Evolutionary conservation across 2,113 vertebrate species (phyloP).

Genomic region (Ramphastos sulfuratus): DNA sequence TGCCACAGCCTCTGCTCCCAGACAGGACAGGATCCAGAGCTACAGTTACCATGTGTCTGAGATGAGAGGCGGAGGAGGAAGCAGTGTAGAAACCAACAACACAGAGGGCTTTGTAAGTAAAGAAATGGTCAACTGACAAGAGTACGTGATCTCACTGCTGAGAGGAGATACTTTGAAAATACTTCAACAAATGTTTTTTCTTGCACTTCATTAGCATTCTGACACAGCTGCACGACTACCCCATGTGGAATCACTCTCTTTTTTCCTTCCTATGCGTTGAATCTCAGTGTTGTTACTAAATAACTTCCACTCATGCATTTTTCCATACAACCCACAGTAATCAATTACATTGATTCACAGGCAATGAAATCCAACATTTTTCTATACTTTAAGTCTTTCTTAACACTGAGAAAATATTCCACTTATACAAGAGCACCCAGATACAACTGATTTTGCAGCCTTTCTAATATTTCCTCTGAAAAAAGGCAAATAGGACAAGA

Average conservation of each 20-base stretch:
- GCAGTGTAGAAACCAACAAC: neutral
- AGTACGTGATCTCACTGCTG: conserved; percentile 8
- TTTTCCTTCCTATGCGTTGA: neutral
- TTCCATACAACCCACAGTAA: conserved; percentile 20
- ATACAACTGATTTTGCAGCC: neutral
- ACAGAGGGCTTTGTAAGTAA: conserved; percentile 25
- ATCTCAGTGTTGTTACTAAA: conserved; percentile 9
- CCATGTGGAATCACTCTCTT: conserved; percentile 48
- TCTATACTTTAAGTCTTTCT: neutral
- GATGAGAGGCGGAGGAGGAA: conserved; percentile 11
- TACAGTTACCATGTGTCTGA: neutral
- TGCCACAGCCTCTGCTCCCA: neutral
- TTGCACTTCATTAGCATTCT: conserved; percentile 65
- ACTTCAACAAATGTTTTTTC: conserved; percentile 56
- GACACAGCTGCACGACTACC: conserved; percentile 33
- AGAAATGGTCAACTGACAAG: conserved; percentile 11
- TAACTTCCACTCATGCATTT: conserved; percentile 40
- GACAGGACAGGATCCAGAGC: neutral
- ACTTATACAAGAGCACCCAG: neutral
- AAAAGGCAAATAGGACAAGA: neutral
- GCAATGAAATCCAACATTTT: neutral
- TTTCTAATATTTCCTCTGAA: neutral
- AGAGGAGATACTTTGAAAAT: conserved; percentile 45
- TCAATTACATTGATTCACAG: conserved; percentile 35
- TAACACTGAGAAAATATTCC: neutral